phyloP scores from a whole-genome alignment of 30 jellyfish, hydroid and myxozoan species.

The Aurelia sp. region DNA sequence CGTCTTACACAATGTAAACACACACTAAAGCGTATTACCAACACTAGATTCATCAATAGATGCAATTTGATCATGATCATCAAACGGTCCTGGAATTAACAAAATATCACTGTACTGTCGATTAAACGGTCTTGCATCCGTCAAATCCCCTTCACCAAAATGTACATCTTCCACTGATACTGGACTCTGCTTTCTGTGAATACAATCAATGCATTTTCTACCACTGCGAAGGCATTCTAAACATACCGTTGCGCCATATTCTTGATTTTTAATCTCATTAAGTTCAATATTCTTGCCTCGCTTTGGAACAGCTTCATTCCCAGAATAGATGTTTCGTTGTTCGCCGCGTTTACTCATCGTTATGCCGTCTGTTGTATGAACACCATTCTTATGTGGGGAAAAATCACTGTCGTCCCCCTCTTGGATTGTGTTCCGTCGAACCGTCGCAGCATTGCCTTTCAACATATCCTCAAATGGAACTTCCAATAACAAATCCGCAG shows the following conservation, averaged over 20 bases:
- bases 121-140: background rate
- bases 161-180: slow-evolving; percentile 24
- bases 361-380: background rate
- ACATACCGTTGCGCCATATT: slow-evolving; percentile 27
- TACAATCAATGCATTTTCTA: slow-evolving; percentile 27
- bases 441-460: slow-evolving; percentile 21
- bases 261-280: background rate
- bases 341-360: background rate
- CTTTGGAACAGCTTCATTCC: background rate
- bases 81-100: slow-evolving; percentile 97
- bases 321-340: background rate
- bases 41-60: slow-evolving; percentile 43
- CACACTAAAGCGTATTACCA: slow-evolving; percentile 4
- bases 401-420: background rate
- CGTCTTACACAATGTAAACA: no score
- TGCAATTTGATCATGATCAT: slow-evolving; percentile 55
- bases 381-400: background rate
- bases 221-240: slow-evolving; percentile 66
- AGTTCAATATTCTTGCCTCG: background rate
- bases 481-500: slow-evolving; percentile 61
- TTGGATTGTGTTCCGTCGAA: slow-evolving; percentile 24
- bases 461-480: slow-evolving; percentile 74
- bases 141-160: slow-evolving; percentile 16
- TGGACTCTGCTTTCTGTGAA: slow-evolving; percentile 19
- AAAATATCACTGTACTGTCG: slow-evolving; percentile 95